Evolutionary conservation across 2,888 invertebrate genomes (phyloP).

Genomic region (Leptopilina drosophilae): DNA sequence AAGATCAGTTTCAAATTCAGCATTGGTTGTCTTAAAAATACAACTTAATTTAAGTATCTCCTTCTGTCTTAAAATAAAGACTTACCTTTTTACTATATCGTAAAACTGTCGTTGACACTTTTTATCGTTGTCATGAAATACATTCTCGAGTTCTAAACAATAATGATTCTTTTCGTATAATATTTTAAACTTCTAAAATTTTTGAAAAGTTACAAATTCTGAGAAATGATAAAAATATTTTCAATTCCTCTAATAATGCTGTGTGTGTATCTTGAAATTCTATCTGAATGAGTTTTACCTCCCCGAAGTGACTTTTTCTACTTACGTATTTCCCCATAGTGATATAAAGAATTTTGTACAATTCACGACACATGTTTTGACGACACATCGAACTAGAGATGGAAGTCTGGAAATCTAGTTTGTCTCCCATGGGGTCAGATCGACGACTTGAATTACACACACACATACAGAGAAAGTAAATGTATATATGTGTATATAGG

Average conservation of each 20-base stretch:
- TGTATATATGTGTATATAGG: background rate
- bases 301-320: conserved; percentile 12
- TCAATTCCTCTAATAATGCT: background rate
- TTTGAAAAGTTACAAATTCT: no score
- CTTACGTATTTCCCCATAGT: conserved; percentile 19
- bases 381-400: conserved; percentile 18
- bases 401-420: conserved; percentile 22
- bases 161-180: no score
- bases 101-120: no score
- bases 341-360: conserved; percentile 11
- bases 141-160: no score
- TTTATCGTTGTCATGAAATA: no score
- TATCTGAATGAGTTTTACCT: background rate
- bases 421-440: background rate
- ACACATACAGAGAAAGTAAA: background rate
- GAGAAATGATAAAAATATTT: no score
- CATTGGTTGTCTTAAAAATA: no score
- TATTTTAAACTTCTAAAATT: no score
- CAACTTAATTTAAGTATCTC: no score
- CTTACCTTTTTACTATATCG: no score
- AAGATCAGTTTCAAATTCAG: no score
- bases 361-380: conserved; percentile 30
- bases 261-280: background rate
- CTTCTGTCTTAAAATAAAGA: no score
- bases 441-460: conserved; percentile 11